Evolutionary conservation across 2,113 vertebrate genomes (phyloP).

Genomic region (Prionailurus bengalensis): DNA sequence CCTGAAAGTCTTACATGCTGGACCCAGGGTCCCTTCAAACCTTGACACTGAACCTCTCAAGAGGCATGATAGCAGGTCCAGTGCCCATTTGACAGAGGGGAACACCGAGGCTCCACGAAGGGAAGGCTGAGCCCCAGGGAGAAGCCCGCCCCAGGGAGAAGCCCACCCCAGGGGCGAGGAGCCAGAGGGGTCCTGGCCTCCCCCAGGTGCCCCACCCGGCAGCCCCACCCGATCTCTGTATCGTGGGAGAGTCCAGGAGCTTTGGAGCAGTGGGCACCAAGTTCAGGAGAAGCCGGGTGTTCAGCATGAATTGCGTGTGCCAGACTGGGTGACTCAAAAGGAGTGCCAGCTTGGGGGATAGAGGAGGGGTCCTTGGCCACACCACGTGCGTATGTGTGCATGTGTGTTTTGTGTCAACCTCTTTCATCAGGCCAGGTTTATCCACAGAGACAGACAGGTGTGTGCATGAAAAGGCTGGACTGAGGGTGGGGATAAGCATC

Average conservation of each 20-base stretch:
- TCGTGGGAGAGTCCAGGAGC: background rate
- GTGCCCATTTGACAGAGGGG: background rate
- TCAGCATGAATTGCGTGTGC: background rate
- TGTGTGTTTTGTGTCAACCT: background rate
- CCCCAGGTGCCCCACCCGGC: accelerated
- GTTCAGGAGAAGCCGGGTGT: background rate
- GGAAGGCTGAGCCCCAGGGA: background rate
- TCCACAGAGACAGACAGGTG: background rate
- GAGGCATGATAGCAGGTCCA: background rate
- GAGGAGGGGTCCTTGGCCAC: background rate
- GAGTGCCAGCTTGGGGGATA: background rate
- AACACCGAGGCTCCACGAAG: background rate
- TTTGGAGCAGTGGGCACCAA: background rate
- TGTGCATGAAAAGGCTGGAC: background rate
- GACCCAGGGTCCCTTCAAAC: background rate
- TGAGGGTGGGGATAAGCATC: background rate
- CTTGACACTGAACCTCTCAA: background rate
- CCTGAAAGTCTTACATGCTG: background rate
- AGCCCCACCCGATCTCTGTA: background rate
- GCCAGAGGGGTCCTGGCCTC: background rate
- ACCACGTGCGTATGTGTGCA: background rate
- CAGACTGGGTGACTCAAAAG: background rate
- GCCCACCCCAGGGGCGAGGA: background rate
- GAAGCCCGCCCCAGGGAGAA: background rate
- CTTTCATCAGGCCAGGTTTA: background rate